A percentile compares a stretch with the other conserved stretches of the same genome.
Conservation (phyloP, 2,113 vertebrate genomes). For the Tragelaphus strepsiceros region DNA sequence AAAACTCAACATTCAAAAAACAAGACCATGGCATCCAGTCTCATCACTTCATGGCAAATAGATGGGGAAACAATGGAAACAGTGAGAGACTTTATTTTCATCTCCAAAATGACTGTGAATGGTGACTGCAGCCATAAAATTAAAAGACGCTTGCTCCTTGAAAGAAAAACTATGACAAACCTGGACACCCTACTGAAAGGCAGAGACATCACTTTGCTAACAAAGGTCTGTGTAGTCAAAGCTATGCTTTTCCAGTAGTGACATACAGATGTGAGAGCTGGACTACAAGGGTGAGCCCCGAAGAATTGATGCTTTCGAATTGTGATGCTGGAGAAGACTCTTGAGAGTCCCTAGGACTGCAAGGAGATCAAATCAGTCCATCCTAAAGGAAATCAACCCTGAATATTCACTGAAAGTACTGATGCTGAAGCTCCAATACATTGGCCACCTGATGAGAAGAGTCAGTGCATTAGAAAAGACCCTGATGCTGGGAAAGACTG, state of each 20-base stretch:
- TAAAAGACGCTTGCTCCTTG: not conserved
- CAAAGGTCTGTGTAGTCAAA: not conserved
- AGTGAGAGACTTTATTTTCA: not conserved
- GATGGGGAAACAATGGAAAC: not conserved
- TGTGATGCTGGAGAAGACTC: not conserved
- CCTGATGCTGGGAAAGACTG: not conserved
- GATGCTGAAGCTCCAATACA: not conserved
- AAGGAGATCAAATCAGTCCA: not conserved
- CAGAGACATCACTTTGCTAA: not conserved
- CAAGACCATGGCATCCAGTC: not conserved
- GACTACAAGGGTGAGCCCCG: not conserved
- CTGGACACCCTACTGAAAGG: not conserved
- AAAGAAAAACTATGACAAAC: not conserved
- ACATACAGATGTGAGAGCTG: not conserved
- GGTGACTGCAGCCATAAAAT: not conserved
- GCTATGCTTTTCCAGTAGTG: not conserved
- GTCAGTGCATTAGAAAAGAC: not conserved
- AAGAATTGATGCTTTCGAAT: not conserved
- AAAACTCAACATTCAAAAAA: not conserved
- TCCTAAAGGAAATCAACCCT: not conserved
- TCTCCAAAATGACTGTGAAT: not conserved
- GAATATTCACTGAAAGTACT: not conserved
- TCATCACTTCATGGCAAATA: not conserved
- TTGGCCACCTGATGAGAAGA: not conserved
- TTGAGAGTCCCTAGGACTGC: not conserved